These are phyloP conservation scores for Dioctria linearis DNA, from an alignment of 2,888 invertebrate species.

Conservation along the genomic window DNA sequence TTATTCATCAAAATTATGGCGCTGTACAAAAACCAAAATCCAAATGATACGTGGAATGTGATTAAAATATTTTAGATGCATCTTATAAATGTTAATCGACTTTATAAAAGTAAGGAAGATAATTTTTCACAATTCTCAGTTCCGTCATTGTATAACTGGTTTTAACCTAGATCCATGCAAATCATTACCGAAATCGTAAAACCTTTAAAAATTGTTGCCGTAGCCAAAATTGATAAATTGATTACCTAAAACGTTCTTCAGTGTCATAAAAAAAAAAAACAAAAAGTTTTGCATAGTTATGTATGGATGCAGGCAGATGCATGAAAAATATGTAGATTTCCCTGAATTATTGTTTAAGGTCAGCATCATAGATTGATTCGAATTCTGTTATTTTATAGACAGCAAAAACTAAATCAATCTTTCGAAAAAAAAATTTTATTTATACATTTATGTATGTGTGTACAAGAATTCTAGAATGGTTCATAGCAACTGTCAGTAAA, in stretches of 20 bases:
- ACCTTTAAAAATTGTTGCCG: not conserved
- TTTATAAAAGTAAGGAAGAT: not conserved
- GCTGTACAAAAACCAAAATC: too few species aligned
- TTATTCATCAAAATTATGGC: too few species aligned
- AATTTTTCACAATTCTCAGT: not conserved
- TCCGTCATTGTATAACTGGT: conserved; percentile 6
- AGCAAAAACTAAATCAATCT: not conserved
- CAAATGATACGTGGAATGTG: too few species aligned
- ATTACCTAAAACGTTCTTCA: not conserved
- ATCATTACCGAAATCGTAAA: not conserved
- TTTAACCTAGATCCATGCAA: not conserved
- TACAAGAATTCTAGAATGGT: too few species aligned
- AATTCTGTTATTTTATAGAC: not conserved
- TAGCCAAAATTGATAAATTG: not conserved
- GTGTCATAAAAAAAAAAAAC: not conserved
- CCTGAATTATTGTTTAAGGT: not conserved
- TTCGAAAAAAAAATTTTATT: too few species aligned
- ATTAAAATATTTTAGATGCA: too few species aligned
- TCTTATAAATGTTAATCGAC: too few species aligned
- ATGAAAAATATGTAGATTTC: not conserved
- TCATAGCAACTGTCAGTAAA: too few species aligned
- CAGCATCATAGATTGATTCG: not conserved
- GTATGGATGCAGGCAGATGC: not conserved
- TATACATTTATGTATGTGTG: too few species aligned
- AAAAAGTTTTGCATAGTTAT: not conserved